Evolutionary conservation across 37 sponge, comb jelly and placozoan genomes (phyloP), one percentile per base, ranked within the genome.

Genomic region (Hexactinellida sp.): DNA sequence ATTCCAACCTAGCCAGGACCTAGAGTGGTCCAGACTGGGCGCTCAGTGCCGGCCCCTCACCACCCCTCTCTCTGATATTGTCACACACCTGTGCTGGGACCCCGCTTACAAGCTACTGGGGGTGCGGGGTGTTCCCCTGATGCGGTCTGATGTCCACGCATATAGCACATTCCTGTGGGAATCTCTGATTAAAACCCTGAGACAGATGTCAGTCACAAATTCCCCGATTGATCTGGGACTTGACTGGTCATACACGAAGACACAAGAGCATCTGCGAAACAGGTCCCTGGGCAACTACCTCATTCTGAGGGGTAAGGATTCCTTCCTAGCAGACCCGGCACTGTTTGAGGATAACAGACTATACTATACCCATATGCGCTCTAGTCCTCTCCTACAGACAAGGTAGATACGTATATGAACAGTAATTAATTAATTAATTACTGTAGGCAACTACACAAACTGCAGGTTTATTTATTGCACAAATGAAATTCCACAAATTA

Each of bases 151-250:
- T 0, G 88, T 89, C 9, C 93, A 89, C 35, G 92, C 86, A 16
- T 93, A 91, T 85, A 91, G 85, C 36, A 41, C 54, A 38, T 91
- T 86, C 83, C 39, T 89, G 37, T 95, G 96, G 96, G 24, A 89
- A 0, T 92, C 94, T 0, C 88, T 95, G 13, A 36, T 95, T 84
- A 93, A 93, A 37, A 87, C 89, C 24, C 76, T 95, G 0, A 83
- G 88, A 0, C 96, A 95, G 83, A 95, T 95, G 96, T 54, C 92
- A 13, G 54, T 90, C 19, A 90, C 93, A 0, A 88, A 91, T 52
- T 52, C 93, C 16, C 85, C 88, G 37, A 87, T 87, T 0, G 93
- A 93, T 54, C 94, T 93, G 34, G 93, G 93, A 30, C 87, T 93
- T 87, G 88, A 95, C 34, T 93, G 93, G 93, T 38, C 84, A 25